These are phyloP conservation scores for Erebia palarica DNA, from an alignment of 2,888 invertebrate genomes.

Conservation along the genomic window DNA sequence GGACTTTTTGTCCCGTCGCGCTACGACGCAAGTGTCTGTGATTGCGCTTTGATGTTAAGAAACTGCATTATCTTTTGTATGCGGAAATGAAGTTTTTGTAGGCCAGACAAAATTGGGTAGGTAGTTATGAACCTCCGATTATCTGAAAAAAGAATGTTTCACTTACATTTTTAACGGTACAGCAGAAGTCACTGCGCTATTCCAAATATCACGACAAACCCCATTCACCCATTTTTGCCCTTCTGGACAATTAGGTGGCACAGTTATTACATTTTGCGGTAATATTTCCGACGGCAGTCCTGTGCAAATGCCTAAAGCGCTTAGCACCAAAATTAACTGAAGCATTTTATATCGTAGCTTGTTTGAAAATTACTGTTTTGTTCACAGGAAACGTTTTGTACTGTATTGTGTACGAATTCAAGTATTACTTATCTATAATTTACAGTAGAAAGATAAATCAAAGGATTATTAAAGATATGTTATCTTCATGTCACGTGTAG, in stretches of 20 bases:
- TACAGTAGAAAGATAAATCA: constrained; percentile 36
- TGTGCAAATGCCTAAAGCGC: constrained; percentile 20
- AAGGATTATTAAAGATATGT: constrained; percentile 32
- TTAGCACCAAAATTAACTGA: constrained; percentile 12
- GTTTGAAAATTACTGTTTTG: constrained; percentile 14
- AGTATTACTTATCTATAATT: constrained; percentile 34
- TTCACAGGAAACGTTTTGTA: background rate
- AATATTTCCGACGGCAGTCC: constrained; percentile 4
- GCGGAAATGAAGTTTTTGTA: no score
- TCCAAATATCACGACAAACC: constrained; percentile 54
- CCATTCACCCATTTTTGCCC: constrained; percentile 49
- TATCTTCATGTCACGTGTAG: constrained; percentile 25
- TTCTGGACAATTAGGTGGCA: constrained; percentile 45
- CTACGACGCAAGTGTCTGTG: no score
- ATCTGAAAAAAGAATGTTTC: background rate
- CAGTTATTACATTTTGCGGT: constrained; percentile 43
- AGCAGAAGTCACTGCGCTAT: constrained; percentile 22
- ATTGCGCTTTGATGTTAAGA: no score
- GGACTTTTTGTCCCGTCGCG: no score
- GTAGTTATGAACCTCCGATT: no score
- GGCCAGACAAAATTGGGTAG: no score
- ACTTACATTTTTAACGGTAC: constrained; percentile 28
- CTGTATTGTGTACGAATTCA: constrained; percentile 22
- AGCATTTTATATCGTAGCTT: constrained; percentile 24
- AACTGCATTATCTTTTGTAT: no score